Base-by-base conservation (phyloP, 2,113 vertebrate genomes). In the Irena cyanogastra region DNA sequence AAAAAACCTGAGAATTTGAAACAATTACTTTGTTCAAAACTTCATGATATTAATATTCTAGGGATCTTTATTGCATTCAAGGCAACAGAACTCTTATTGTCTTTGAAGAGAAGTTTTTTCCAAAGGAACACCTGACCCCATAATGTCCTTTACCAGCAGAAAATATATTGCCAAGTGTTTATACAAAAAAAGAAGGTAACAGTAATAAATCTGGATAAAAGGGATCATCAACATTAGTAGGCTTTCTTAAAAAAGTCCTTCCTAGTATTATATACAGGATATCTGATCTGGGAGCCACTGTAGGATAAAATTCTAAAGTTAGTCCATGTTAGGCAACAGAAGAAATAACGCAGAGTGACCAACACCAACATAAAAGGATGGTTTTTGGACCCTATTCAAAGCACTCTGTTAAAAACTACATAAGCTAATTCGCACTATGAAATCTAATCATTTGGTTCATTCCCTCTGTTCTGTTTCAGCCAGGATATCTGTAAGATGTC, bases 371-470 rank as follows among this genome's bases (percentile, higher is more conserved):
- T 6, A 31, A 82, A 93, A 88, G 1, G 3, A 26, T 78, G 30
- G 3, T 56, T 84, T 64, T 49, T 19, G 10, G n/a, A 56, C 8
- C 41, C 42, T 71, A 50, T 78, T 89, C 75, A 87, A 83, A 92
- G 37, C 19, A 89, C n/a, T 61, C 57, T 83, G 47, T 64, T 66
- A 57, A 69, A 81, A 91, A 69, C 0, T 20, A 83, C 68, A 69
- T 33, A 72, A 81, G 24, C n/a, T 89, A 53, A 82, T 76, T 90
- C 57, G 53, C 45, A 66, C 61, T 82, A 81, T 33, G 37, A 89
- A 94, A 88, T 86, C 77, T 60, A 92, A 83, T 92, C 6, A 82
- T 91, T 86, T 86, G 81, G 42, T 94, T 76, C 56, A 88, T 90
- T 95, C 91, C 44, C n/a, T 66, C 78, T 5, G 1, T 71, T 83